Conservation (phyloP, 2,797 vertebrate genomes). For the Urophycis tenuis region DNA sequence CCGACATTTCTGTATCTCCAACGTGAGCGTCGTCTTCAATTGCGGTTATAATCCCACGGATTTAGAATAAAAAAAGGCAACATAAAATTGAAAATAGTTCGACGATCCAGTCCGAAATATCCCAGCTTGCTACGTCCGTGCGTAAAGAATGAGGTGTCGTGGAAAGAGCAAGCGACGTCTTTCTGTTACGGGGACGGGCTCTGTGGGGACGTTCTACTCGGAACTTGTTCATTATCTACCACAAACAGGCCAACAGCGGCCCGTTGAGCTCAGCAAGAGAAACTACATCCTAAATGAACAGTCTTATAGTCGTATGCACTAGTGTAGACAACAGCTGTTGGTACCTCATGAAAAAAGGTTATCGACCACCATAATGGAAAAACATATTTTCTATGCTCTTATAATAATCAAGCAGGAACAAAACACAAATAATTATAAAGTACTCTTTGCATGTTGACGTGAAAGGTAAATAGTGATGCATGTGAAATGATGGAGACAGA, state of each 20-base stretch:
- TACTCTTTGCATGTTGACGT: neutral
- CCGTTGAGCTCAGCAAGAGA: conserved; percentile 49
- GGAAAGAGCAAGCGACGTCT: neutral
- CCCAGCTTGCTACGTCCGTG: conserved; percentile 7
- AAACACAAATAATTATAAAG: neutral
- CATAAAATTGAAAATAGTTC: neutral
- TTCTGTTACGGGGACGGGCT: conserved; percentile 2
- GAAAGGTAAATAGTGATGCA: neutral
- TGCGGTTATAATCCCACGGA: fast-evolving
- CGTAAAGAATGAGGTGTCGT: neutral
- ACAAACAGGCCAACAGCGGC: conserved; percentile 60
- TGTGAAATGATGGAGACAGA: neutral
- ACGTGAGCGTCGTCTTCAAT: neutral
- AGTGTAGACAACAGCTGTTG: neutral
- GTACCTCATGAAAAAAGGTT: neutral
- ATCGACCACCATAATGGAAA: neutral
- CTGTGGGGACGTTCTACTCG: conserved; percentile 13
- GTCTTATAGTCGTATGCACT: neutral
- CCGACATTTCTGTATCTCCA: neutral
- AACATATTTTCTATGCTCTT: neutral
- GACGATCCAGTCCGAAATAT: neutral
- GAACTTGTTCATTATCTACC: conserved; percentile 6
- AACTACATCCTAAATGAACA: conserved; percentile 16
- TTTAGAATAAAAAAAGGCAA: neutral
- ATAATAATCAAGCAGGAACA: neutral